phyloP scores from a whole-genome alignment of 2,888 invertebrate genomes.

The Ectemnius continuus region DNA sequence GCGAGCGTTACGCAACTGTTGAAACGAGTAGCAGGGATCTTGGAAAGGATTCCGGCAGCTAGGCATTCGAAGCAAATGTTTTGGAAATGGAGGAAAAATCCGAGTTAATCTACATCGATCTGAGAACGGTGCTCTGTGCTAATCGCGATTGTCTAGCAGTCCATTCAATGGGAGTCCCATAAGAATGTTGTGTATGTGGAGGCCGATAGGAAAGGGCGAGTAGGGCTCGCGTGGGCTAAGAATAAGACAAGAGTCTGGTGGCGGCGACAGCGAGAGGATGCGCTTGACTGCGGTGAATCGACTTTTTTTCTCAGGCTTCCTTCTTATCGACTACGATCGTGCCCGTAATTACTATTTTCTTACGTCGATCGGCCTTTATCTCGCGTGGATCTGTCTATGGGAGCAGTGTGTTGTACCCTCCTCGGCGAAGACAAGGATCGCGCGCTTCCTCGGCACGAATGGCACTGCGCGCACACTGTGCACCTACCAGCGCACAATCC shows the following conservation, averaged over 20 bases:
- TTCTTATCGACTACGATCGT: slow-evolving; percentile 52
- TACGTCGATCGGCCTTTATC: slow-evolving; percentile 57
- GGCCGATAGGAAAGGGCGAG: not conserved
- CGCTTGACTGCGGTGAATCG: slow-evolving; percentile 43
- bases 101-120: too few species aligned
- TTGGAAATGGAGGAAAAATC: too few species aligned
- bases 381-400: slow-evolving; percentile 58
- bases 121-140: too few species aligned
- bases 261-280: slow-evolving; percentile 36
- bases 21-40: too few species aligned
- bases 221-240: slow-evolving; percentile 3
- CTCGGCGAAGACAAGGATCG: slow-evolving; percentile 42
- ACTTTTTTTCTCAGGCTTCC: slow-evolving; percentile 37
- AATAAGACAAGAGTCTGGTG: slow-evolving; percentile 22
- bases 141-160: too few species aligned
- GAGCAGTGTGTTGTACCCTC: slow-evolving; percentile 35
- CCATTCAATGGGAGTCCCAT: too few species aligned
- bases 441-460: slow-evolving; percentile 38
- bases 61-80: too few species aligned
- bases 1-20: too few species aligned
- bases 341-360: slow-evolving; percentile 66
- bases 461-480: slow-evolving; percentile 35
- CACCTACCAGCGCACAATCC: not conserved
- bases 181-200: too few species aligned
- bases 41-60: too few species aligned